These are phyloP conservation scores for Salmo trutta DNA, from an alignment of 2,797 vertebrate species.

Conservation along the genomic window DNA sequence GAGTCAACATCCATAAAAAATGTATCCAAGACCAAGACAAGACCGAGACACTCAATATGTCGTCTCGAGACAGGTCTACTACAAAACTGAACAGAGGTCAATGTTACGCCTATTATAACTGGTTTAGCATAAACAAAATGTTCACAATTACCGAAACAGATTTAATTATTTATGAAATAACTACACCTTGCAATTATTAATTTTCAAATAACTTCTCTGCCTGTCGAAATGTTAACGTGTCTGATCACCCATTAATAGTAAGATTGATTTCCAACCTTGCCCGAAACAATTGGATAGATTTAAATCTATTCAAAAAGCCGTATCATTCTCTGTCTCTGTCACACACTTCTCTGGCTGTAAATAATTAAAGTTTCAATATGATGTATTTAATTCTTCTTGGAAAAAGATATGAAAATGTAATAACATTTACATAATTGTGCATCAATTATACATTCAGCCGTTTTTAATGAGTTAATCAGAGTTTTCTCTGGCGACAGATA, in stretches of 20 bases:
- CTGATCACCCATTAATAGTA: constrained; percentile 25
- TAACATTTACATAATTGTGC: constrained; percentile 80
- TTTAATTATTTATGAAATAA: background rate
- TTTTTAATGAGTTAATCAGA: constrained; percentile 77
- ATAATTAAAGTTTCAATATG: constrained; percentile 79
- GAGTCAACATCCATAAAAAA: too few species aligned
- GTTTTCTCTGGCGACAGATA: constrained; percentile 48
- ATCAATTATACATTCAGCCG: constrained; percentile 79
- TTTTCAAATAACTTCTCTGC: constrained; percentile 25
- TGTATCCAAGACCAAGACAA: too few species aligned
- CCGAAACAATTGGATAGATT: constrained; percentile 51
- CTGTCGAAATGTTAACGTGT: constrained; percentile 2
- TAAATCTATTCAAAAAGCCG: constrained; percentile 32
- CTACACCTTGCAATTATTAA: constrained; percentile 19
- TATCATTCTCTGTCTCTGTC: constrained; percentile 14
- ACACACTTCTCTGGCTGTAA: constrained; percentile 63
- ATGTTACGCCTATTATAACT: background rate
- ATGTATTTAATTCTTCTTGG: constrained; percentile 76
- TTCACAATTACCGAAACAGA: background rate
- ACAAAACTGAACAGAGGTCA: background rate
- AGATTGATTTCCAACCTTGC: constrained; percentile 44
- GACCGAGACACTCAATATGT: too few species aligned
- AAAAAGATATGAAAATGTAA: constrained; percentile 75
- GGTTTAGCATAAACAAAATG: background rate
- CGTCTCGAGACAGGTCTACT: too few species aligned